Percentiles rank a stretch among this genome's conserved stretches.
Evolutionary conservation across 1,140 invertebrate species (phyloP).

Genomic region (Bombus polaris): DNA sequence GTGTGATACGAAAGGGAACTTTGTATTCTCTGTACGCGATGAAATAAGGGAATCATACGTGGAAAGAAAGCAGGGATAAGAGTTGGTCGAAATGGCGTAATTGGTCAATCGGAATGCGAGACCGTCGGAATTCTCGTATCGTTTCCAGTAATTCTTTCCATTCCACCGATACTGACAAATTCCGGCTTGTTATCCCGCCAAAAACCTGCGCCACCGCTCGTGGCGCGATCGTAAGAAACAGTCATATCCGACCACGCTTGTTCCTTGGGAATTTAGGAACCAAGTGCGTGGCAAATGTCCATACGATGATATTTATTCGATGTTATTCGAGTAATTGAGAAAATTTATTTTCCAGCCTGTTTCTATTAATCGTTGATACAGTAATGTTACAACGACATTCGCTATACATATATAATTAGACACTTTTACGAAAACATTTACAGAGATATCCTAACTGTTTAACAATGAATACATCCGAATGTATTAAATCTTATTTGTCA

Average conservation of each 20-base stretch:
- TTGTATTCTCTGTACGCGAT: conserved; percentile 4
- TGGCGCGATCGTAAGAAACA: conserved; percentile 32
- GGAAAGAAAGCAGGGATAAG: neutral
- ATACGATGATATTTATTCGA: neutral
- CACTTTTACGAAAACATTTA: too few relatives aligned
- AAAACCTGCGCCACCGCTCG: conserved; percentile 33
- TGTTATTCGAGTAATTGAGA: neutral
- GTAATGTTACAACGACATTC: too few relatives aligned
- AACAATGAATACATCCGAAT: too few relatives aligned
- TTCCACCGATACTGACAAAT: conserved; percentile 52
- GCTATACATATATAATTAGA: too few relatives aligned
- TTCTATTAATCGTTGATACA: too few relatives aligned
- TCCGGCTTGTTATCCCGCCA: conserved; percentile 38
- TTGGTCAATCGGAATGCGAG: conserved; percentile 48
- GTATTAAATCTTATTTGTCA: too few relatives aligned
- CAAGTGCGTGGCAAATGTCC: neutral
- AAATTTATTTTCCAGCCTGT: too few relatives aligned
- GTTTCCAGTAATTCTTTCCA: conserved; percentile 46
- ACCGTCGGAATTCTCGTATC: conserved; percentile 31
- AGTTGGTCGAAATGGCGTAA: conserved; percentile 9
- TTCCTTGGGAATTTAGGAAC: conserved; percentile 34
- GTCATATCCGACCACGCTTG: conserved; percentile 39
- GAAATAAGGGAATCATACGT: conserved; percentile 11
- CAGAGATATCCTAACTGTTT: too few relatives aligned
- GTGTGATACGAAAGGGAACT: neutral